These are phyloP conservation scores for Drosophila anomelani DNA, from an alignment of 2,888 invertebrate genomes.

Conservation along the genomic window DNA sequence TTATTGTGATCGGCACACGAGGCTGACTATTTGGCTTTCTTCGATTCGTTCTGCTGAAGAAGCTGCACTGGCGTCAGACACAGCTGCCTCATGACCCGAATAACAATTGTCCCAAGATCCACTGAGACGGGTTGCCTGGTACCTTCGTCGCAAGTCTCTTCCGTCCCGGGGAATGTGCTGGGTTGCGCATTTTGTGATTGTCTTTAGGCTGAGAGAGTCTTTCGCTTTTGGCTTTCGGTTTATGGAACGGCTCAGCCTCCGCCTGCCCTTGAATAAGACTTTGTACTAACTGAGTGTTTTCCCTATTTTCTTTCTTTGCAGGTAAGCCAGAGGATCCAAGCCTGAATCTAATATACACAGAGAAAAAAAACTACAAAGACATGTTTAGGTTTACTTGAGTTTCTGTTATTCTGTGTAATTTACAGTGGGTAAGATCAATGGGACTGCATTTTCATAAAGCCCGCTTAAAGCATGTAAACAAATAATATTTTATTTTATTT, in stretches of 20 bases:
- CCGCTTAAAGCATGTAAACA: no score
- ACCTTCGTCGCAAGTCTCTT: constrained; percentile 21
- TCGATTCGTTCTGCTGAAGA: constrained; percentile 52
- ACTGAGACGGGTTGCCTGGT: constrained; percentile 2
- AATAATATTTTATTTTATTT: no score
- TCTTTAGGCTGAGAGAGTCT: constrained; percentile 9
- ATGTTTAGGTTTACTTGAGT: not conserved
- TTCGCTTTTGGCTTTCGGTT: not conserved
- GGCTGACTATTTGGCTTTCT: constrained; percentile 42
- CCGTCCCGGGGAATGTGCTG: constrained; percentile 14
- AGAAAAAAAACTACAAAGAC: not conserved
- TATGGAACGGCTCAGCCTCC: constrained; percentile 5
- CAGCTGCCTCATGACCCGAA: constrained; percentile 57
- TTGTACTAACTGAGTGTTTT: constrained; percentile 3
- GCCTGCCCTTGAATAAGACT: constrained; percentile 19
- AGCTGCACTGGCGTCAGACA: constrained; percentile 17
- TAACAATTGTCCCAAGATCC: constrained; percentile 37
- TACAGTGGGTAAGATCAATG: not conserved
- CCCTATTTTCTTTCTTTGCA: constrained; percentile 11
- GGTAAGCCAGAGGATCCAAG: constrained; percentile 15
- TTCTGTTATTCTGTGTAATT: not conserved
- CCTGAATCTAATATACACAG: not conserved
- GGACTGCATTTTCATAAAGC: no score
- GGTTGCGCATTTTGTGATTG: constrained; percentile 29
- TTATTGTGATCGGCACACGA: constrained; percentile 40